phyloP scores from a whole-genome alignment of 2,113 vertebrate species.

The Egretta garzetta region DNA sequence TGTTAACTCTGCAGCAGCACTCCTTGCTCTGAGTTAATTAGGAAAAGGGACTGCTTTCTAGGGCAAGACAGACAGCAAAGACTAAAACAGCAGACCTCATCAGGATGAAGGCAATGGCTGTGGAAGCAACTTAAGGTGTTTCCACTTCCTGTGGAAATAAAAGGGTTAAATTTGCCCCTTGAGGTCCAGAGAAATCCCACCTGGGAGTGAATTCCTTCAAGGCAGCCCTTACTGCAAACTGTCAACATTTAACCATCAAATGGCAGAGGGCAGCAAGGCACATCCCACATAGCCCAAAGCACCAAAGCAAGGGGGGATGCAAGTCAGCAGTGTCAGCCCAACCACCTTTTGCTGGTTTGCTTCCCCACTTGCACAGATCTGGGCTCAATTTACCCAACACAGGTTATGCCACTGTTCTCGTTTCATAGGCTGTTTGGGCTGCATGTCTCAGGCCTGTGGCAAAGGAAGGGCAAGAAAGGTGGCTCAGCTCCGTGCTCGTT shows the following conservation, averaged over 20 bases:
- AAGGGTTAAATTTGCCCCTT: not conserved
- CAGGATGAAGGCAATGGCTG: not conserved
- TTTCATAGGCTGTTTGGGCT: not conserved
- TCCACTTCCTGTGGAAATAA: not conserved
- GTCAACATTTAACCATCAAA: not conserved
- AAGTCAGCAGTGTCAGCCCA: not conserved
- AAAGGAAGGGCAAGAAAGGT: not conserved
- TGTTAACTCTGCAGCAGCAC: not conserved
- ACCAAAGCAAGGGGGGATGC: not conserved
- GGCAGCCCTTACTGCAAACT: not conserved
- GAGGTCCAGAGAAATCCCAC: not conserved
- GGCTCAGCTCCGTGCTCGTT: not conserved
- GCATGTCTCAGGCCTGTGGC: not conserved
- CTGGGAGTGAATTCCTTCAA: not conserved
- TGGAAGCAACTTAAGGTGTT: not conserved
- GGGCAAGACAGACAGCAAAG: not conserved
- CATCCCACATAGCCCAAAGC: not conserved
- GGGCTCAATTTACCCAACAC: not conserved
- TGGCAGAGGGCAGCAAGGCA: not conserved
- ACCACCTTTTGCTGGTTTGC: not conserved
- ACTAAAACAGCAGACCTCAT: not conserved
- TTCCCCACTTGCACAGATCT: not conserved
- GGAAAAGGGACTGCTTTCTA: not conserved
- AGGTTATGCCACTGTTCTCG: not conserved
- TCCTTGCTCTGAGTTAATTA: rapidly evolving